These are phyloP conservation scores for Australoheros facetus DNA, from an alignment of 2,797 vertebrate genomes.

Conservation along the genomic window DNA sequence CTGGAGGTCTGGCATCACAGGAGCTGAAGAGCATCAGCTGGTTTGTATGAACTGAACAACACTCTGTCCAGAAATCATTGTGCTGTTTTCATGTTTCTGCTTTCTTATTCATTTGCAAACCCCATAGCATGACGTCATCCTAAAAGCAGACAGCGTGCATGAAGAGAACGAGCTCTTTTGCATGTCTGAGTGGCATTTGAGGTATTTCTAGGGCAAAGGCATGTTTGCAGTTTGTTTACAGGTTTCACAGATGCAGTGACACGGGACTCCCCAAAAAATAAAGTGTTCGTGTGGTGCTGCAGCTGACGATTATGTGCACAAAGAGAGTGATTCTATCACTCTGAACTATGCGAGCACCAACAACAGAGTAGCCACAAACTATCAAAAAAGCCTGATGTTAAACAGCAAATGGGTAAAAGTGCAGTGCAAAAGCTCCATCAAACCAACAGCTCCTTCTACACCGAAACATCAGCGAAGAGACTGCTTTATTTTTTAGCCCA, in stretches of 20 bases:
- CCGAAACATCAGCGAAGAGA: neutral
- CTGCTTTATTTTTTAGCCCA: neutral
- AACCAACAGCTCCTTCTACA: neutral
- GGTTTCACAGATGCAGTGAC: neutral
- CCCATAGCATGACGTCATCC: too few relatives aligned
- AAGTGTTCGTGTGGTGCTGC: neutral
- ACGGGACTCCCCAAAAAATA: neutral
- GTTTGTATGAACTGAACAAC: fast-evolving
- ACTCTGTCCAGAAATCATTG: neutral
- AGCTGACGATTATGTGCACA: neutral
- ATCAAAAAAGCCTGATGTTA: neutral
- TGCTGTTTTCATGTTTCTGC: neutral
- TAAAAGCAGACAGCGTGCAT: neutral
- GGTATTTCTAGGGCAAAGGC: neutral
- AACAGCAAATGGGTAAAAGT: neutral
- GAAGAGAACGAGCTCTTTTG: neutral
- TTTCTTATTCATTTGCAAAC: neutral
- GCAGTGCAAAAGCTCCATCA: neutral
- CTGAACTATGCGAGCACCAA: neutral
- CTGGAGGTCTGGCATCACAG: neutral
- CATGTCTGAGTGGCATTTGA: neutral
- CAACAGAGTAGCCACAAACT: neutral
- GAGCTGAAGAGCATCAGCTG: slow-evolving; percentile 4
- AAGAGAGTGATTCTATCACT: neutral
- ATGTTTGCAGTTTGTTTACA: neutral